These are phyloP conservation scores for Pogonomyrmex barbatus DNA, from an alignment of 1,140 invertebrate genomes.

Conservation along the genomic window DNA sequence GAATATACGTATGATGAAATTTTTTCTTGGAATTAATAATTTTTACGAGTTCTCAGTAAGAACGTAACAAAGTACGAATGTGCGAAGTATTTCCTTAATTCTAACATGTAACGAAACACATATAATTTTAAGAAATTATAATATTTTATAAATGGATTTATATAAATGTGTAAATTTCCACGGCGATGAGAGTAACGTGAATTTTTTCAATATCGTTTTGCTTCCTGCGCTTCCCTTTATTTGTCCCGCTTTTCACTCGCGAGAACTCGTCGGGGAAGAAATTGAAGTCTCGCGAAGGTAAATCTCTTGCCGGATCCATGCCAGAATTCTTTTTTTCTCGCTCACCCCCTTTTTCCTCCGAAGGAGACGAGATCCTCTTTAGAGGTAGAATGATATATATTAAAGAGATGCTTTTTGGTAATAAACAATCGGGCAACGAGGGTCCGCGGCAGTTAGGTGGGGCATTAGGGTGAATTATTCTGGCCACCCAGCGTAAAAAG, in stretches of 20 bases:
- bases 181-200: not conserved
- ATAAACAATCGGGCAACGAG: slow-evolving; percentile 82
- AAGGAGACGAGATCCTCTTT: slow-evolving; percentile 49
- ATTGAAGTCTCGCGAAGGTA: slow-evolving; percentile 58
- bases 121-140: not conserved
- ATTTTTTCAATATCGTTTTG: slow-evolving; percentile 19
- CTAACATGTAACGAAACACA: not conserved
- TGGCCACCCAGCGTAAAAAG: slow-evolving; percentile 83
- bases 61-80: not conserved
- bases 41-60: not conserved
- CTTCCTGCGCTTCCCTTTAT: slow-evolving; percentile 40
- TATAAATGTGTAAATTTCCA: not conserved
- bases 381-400: slow-evolving; percentile 77
- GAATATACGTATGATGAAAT: not conserved
- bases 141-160: not conserved
- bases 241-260: slow-evolving; percentile 38
- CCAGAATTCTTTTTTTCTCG: slow-evolving; percentile 64
- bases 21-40: not conserved
- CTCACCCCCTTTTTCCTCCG: slow-evolving; percentile 51
- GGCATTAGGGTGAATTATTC: slow-evolving; percentile 86
- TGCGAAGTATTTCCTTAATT: not conserved
- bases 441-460: slow-evolving; percentile 82
- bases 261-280: slow-evolving; percentile 37
- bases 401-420: slow-evolving; percentile 80
- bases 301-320: slow-evolving; percentile 28